Base-by-base conservation (phyloP, 2,888 invertebrate species). In the Microlaimidae sp. region DNA sequence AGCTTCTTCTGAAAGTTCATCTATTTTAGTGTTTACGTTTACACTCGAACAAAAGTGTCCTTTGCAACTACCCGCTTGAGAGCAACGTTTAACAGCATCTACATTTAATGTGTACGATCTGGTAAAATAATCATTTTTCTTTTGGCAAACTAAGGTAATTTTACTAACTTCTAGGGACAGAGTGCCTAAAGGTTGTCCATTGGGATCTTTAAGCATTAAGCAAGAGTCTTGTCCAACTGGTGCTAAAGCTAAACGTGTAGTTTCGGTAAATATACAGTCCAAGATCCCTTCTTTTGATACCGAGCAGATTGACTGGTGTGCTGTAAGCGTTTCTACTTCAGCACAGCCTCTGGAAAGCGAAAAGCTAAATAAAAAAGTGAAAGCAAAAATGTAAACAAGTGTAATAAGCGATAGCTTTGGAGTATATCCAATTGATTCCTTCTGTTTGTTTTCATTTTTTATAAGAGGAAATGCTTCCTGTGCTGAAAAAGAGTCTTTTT, bases 91-190 rank as follows among this genome's bases (percentile, higher is more conserved):
- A 5, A 23, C 32, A 24, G 38, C 3, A 7, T 29, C 21, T 2
- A 10, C 7, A 3, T 38, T 49, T 40, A 49, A 38, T 24, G 21
- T n/a, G 24, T 19, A 49, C 2, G 21, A 23, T 7, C 49, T 21
- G 5, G 49, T 49, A 23, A 32, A 49, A 32, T 49, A 49, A 24
- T 29, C 49, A 7, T 4, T 49, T 25, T 23, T 29, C n/a, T 10
- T 26, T 29, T 32, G 49, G 24, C 49, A 49, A 2, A 4, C 38
- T 24, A 49, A 28, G 4, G 38, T 25, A 4, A 32, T 27, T 3
- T 49, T 29, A 7, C 40, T 2, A 2, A 38, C 24, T 29, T 4
- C 32, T 32, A 49, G 32, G 2, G 32, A 10, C 32, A 49, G 23
- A 13, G 38, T 49, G 3, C 49, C 49, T 4, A 49, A 10, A 5